phyloP scores from a whole-genome alignment of 1,140 invertebrate species.

The Halictus rubicundus region DNA sequence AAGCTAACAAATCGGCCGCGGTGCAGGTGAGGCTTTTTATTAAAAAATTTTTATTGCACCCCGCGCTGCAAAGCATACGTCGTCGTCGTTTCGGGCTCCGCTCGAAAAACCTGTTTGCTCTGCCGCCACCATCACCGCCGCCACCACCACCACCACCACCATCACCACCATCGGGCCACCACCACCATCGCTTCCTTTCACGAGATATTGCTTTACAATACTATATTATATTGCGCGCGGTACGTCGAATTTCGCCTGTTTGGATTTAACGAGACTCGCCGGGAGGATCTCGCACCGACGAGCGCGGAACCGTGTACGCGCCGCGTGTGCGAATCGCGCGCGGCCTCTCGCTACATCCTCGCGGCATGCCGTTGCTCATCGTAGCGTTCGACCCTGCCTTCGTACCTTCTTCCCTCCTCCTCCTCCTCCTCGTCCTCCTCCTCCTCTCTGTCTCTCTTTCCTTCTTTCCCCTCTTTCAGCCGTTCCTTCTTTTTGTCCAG shows the following conservation, averaged over 20 bases:
- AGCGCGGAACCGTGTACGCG: background rate
- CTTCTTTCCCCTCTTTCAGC: background rate
- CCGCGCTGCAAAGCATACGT: conserved; percentile 59
- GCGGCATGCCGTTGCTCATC: background rate
- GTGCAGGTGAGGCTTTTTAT: conserved; percentile 66
- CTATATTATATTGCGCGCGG: conserved; percentile 64
- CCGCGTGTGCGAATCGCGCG: conserved; percentile 2
- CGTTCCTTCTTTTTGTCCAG: background rate
- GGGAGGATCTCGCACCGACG: conserved; percentile 34
- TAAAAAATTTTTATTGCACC: conserved; percentile 67
- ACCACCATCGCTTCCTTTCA: conserved; percentile 61
- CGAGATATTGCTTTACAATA: conserved; percentile 68
- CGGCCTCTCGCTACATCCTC: background rate
- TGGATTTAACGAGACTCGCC: conserved; percentile 65
- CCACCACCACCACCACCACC: conserved; percentile 55
- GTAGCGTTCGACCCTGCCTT: conserved; percentile 7
- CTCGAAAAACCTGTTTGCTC: conserved; percentile 66
- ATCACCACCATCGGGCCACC: conserved; percentile 44
- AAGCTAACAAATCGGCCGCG: conserved; percentile 63
- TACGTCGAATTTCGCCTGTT: conserved; percentile 66
- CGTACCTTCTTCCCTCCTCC: background rate
- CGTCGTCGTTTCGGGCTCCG: conserved; percentile 50
- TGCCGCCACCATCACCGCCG: conserved; percentile 56
- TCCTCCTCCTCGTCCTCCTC: background rate
- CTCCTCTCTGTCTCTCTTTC: no score